phyloP scores from a whole-genome alignment of 2,797 vertebrate genomes.

The Helostoma temminkii region DNA sequence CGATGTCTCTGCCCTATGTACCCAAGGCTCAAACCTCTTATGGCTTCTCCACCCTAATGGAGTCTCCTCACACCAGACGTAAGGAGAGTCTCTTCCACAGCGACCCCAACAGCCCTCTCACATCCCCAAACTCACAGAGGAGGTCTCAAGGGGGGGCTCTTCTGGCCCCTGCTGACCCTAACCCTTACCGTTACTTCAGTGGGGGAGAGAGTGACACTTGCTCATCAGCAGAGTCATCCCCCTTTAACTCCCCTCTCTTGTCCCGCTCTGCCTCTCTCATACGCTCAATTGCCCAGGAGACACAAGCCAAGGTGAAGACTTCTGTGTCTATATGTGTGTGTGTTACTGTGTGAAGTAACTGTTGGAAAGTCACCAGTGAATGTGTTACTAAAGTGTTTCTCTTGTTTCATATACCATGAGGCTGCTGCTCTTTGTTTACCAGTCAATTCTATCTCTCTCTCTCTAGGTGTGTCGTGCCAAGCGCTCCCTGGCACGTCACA shows the following conservation, averaged over 20 bases:
- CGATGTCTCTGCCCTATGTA: slow-evolving; percentile 94
- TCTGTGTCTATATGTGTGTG: neutral
- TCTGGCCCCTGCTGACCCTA: slow-evolving; percentile 86
- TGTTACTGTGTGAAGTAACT: neutral
- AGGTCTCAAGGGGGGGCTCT: slow-evolving; percentile 81
- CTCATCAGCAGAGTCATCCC: slow-evolving; percentile 95
- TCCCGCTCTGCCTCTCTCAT: slow-evolving; percentile 94
- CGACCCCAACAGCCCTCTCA: slow-evolving; percentile 90
- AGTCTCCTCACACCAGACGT: slow-evolving; percentile 95
- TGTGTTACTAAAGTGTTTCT: slow-evolving; percentile 7
- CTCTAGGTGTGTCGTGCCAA: slow-evolving; percentile 89
- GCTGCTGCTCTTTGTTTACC: slow-evolving; percentile 18
- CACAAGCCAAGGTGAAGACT: slow-evolving; percentile 89
- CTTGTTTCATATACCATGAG: neutral
- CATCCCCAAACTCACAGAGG: slow-evolving; percentile 89
- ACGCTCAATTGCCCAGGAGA: slow-evolving; percentile 93
- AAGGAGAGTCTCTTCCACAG: slow-evolving; percentile 97
- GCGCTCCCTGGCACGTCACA: slow-evolving; percentile 91
- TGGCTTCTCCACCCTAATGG: slow-evolving; percentile 92
- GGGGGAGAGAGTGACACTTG: slow-evolving; percentile 97
- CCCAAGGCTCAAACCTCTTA: slow-evolving; percentile 98
- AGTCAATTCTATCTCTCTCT: neutral
- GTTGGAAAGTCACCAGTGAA: neutral
- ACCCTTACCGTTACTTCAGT: slow-evolving; percentile 93
- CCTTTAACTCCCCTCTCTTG: slow-evolving; percentile 93